Evolutionary conservation across 2,888 invertebrate species (phyloP).

Genomic region (Nysson spinosus): DNA sequence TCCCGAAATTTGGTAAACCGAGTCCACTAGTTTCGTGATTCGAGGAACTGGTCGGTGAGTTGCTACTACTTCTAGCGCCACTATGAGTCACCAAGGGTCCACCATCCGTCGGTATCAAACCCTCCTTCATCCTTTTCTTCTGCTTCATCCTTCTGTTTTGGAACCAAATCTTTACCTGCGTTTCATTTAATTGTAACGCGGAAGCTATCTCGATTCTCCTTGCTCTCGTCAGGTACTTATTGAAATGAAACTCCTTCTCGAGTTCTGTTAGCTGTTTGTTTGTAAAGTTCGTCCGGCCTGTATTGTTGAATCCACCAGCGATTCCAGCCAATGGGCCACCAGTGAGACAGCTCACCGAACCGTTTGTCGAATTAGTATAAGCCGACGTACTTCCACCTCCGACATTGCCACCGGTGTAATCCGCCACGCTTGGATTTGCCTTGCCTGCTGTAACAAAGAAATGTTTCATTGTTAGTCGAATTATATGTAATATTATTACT

Average conservation of each 20-base stretch:
- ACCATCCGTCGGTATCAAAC: slow-evolving; percentile 84
- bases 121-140: slow-evolving; percentile 97
- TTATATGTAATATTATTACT: too few relatives aligned
- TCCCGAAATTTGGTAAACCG: slow-evolving; percentile 77
- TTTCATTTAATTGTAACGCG: slow-evolving; percentile 96
- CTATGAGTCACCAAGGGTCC: slow-evolving; percentile 76
- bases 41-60: slow-evolving; percentile 73
- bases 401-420: slow-evolving; percentile 63
- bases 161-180: slow-evolving; percentile 99
- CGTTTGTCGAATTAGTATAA: slow-evolving; percentile 58
- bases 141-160: slow-evolving; percentile 99
- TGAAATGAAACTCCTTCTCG: slow-evolving; percentile 99
- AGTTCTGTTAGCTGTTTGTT: slow-evolving; percentile 99
- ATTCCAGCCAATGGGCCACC: slow-evolving; percentile 62
- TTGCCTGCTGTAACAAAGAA: slow-evolving; percentile 72
- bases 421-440: slow-evolving; percentile 62
- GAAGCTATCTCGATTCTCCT: slow-evolving; percentile 98
- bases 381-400: slow-evolving; percentile 57
- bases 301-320: slow-evolving; percentile 82
- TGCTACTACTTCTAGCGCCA: slow-evolving; percentile 72
- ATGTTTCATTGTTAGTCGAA: too few relatives aligned
- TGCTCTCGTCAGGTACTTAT: slow-evolving; percentile 98
- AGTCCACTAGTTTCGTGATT: slow-evolving; percentile 66
- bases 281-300: slow-evolving; percentile 98
- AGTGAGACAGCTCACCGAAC: slow-evolving; percentile 61